Evolutionary conservation across 2,113 vertebrate genomes (phyloP).

Genomic region (Coptodon rendalli): DNA sequence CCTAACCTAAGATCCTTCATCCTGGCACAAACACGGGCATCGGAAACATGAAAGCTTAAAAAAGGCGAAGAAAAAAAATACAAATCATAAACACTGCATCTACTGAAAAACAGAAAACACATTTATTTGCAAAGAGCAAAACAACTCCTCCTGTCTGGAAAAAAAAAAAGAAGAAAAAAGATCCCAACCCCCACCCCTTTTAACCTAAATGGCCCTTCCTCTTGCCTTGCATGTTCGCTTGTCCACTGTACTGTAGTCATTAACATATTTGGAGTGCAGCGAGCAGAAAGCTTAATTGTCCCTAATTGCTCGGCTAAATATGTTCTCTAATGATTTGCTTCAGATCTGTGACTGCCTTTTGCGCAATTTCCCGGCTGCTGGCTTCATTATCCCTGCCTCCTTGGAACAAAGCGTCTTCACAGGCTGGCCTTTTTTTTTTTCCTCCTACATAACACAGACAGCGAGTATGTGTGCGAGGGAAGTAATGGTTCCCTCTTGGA

Average conservation of each 20-base stretch:
- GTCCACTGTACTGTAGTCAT: slow-evolving; percentile 77
- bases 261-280: slow-evolving; percentile 85
- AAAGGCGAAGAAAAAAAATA: neutral
- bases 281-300: slow-evolving; percentile 89
- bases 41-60: slow-evolving; percentile 55
- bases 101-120: slow-evolving; percentile 14
- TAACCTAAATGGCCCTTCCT: slow-evolving; percentile 73
- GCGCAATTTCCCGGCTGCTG: slow-evolving; percentile 79
- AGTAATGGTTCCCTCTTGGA: slow-evolving; percentile 63
- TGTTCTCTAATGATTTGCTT: slow-evolving; percentile 82
- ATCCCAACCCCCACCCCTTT: slow-evolving; percentile 63
- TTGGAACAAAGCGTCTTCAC: slow-evolving; percentile 81
- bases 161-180: slow-evolving; percentile 28
- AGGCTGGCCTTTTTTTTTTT: slow-evolving; percentile 47
- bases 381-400: slow-evolving; percentile 80
- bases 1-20: slow-evolving; percentile 30
- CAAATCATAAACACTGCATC: slow-evolving; percentile 25
- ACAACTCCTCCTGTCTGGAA: slow-evolving; percentile 18
- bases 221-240: slow-evolving; percentile 73
- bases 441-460: slow-evolving; percentile 64
- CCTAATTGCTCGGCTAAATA: slow-evolving; percentile 88
- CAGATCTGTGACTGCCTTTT: slow-evolving; percentile 81
- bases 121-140: slow-evolving; percentile 53
- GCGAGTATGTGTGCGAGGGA: slow-evolving; percentile 64
- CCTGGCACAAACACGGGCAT: slow-evolving; percentile 45